A percentile compares a stretch with the other conserved stretches of the same genome.
phyloP scores from a whole-genome alignment of 2,797 vertebrate genomes.

The Microtus obscurus region DNA sequence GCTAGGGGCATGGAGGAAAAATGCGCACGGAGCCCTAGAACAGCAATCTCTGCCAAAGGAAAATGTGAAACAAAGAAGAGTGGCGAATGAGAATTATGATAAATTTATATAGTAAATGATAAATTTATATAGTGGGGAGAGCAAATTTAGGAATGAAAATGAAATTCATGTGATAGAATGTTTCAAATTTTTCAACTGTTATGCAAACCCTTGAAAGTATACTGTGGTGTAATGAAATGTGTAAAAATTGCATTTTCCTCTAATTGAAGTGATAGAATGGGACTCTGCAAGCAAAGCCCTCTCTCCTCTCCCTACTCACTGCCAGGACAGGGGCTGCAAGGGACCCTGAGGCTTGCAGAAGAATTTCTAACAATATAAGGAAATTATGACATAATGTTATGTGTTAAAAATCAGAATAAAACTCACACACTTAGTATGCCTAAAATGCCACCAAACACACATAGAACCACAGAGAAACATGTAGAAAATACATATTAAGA shows the following conservation, averaged over 20 bases:
- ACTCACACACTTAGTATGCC: background rate
- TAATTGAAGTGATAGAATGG: background rate
- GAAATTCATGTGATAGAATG: background rate
- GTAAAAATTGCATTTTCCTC: background rate
- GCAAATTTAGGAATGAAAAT: background rate
- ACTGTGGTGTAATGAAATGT: background rate
- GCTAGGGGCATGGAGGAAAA: conserved; percentile 9
- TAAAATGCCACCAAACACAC: conserved; percentile 2
- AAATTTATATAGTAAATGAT: conserved; percentile 1
- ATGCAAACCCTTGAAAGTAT: conserved; percentile 27
- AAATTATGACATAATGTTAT: background rate
- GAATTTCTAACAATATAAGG: background rate
- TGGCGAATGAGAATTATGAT: conserved; percentile 29
- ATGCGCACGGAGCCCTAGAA: background rate
- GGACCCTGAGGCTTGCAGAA: background rate
- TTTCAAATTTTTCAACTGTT: conserved; percentile 38
- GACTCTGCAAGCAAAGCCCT: background rate
- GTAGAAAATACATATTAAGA: background rate
- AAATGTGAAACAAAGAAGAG: conserved; percentile 13
- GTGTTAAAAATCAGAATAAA: conserved; percentile 48
- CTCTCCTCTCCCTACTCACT: background rate
- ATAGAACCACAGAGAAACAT: background rate
- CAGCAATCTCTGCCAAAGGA: background rate
- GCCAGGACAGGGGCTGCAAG: background rate
- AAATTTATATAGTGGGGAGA: background rate